Percentiles rank a stretch among this genome's conserved stretches.
phyloP scores from a whole-genome alignment of 1,140 invertebrate species.

The Acromyrmex charruanus region DNA sequence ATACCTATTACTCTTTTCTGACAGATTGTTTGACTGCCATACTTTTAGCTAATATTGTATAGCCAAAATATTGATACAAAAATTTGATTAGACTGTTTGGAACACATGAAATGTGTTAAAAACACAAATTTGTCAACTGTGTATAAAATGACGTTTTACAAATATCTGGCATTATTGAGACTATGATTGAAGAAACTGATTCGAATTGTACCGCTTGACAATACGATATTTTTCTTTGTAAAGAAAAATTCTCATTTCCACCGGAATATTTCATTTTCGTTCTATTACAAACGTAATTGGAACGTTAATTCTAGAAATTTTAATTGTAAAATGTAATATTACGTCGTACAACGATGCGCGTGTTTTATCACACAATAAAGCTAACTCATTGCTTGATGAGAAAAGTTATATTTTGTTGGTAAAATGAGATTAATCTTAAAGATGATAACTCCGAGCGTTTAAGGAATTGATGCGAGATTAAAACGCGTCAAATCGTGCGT shows the following conservation, averaged over 20 bases:
- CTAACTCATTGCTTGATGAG: background rate
- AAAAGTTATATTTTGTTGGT: background rate
- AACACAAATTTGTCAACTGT: no score
- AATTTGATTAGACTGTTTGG: no score
- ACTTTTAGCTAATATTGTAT: no score
- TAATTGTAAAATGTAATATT: conserved; percentile 19
- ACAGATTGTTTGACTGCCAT: no score
- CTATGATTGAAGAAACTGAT: background rate
- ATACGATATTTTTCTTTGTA: conserved; percentile 4
- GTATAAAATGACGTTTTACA: background rate
- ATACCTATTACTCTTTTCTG: no score
- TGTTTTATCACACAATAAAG: conserved; percentile 4
- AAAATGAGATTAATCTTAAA: conserved; percentile 23
- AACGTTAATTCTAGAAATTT: conserved; percentile 38
- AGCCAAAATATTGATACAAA: no score
- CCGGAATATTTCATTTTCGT: conserved; percentile 23
- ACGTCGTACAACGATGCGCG: background rate
- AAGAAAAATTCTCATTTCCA: conserved; percentile 8
- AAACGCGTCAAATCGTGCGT: background rate
- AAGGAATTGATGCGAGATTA: background rate
- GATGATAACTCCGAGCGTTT: background rate
- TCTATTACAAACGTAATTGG: conserved; percentile 4
- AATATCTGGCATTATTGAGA: background rate
- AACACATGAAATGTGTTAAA: no score
- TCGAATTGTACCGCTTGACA: background rate